Conservation (phyloP, 2,888 invertebrate species). For the Dynastes hyllus region DNA sequence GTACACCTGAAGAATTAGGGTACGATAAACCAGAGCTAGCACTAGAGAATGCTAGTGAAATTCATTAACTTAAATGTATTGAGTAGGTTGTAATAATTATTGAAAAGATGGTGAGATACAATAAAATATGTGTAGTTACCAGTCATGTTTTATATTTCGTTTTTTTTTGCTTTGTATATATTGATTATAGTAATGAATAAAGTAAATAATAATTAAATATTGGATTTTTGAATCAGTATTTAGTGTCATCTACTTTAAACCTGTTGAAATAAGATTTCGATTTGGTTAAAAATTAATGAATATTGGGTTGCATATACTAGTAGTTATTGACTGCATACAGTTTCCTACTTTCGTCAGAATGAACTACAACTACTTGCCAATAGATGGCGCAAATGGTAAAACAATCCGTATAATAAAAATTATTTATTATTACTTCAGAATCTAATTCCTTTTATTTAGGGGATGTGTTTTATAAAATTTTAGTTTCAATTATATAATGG, state of each 20-base stretch:
- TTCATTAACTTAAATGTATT: slow-evolving; percentile 65
- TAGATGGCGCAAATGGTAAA: background rate
- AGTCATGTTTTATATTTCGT: background rate
- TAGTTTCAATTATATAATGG: too few relatives aligned
- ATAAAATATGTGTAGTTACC: slow-evolving; percentile 15
- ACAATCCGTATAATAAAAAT: too few relatives aligned
- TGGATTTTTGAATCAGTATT: background rate
- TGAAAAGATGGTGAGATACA: background rate
- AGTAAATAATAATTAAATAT: slow-evolving; percentile 1
- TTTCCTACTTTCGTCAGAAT: too few relatives aligned
- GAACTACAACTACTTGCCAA: background rate
- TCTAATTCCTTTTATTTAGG: too few relatives aligned
- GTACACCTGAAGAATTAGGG: slow-evolving; percentile 95
- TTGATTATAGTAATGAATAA: slow-evolving; percentile 9
- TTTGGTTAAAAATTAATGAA: too few relatives aligned
- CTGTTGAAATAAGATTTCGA: too few relatives aligned
- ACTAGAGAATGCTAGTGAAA: slow-evolving; percentile 81
- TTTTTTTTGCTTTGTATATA: slow-evolving; percentile 22
- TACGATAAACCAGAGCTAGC: slow-evolving; percentile 98
- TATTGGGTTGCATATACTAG: too few relatives aligned
- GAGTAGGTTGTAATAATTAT: slow-evolving; percentile 21
- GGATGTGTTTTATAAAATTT: too few relatives aligned
- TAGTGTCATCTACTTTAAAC: background rate
- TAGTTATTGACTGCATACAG: too few relatives aligned
- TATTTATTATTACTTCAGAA: too few relatives aligned